Conservation (phyloP, 2,113 vertebrate genomes). For the Chroicocephalus ridibundus region DNA sequence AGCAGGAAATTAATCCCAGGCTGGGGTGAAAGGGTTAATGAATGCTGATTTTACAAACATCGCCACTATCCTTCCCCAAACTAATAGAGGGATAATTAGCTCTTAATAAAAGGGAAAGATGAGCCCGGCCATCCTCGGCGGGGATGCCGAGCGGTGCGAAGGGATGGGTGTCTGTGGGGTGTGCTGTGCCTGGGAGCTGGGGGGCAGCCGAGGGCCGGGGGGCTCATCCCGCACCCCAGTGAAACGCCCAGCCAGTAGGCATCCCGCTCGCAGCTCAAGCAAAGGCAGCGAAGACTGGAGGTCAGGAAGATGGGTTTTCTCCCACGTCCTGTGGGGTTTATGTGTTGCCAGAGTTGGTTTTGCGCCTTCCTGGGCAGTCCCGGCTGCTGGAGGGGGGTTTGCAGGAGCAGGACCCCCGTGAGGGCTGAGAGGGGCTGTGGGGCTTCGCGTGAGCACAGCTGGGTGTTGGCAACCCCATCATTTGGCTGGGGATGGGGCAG, state of each 20-base stretch:
- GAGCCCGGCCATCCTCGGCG: background rate
- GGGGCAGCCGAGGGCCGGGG: background rate
- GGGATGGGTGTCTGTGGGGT: background rate
- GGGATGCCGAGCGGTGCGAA: background rate
- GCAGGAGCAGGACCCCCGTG: background rate
- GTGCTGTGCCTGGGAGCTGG: accelerated
- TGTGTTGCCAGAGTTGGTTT: background rate
- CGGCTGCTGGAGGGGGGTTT: background rate
- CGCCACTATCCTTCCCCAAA: background rate
- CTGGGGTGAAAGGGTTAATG: slow-evolving; percentile 52
- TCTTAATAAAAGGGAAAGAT: slow-evolving; percentile 1
- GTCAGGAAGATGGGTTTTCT: background rate
- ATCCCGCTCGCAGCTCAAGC: background rate
- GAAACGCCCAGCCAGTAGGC: background rate
- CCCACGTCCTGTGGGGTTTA: background rate
- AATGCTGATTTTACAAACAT: slow-evolving; percentile 31
- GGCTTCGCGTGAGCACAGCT: background rate
- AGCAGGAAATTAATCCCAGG: slow-evolving; percentile 33
- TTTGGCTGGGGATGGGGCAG: background rate
- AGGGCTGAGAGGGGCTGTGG: background rate
- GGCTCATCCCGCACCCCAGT: background rate
- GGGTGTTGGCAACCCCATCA: background rate
- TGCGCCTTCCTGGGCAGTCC: background rate
- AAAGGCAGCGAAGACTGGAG: accelerated
- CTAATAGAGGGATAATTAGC: slow-evolving; percentile 22